Base-by-base conservation (phyloP, 2,797 vertebrate genomes). In the Echiichthys vipera region DNA sequence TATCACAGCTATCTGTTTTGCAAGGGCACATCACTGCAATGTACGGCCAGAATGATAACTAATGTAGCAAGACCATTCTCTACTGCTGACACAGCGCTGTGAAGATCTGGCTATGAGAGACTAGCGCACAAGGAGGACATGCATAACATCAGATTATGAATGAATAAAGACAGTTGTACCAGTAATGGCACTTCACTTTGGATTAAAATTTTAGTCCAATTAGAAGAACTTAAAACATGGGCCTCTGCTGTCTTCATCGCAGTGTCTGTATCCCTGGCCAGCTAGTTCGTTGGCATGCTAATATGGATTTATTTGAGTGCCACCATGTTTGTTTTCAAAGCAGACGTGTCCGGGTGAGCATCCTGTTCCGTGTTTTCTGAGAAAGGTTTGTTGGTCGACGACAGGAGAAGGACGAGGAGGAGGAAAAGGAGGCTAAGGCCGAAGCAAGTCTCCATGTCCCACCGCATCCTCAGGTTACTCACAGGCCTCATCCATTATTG, bases 401-500 rank as follows among this genome's bases (percentile, higher is more conserved):
- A 80, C 78, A 78, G 69, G 54, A 82, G 77, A 27, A 80, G 78
- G 57, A 51, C 64, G 67, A 75, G 34, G 45, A 67, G 50, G 70
- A 86, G 89, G 80, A 91, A 84, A 81, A 89, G 87, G 59, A 91
- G 85, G 85, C 76, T 84, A 64, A 81, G 80, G 80, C 81, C 56
- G 30, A 72, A 87, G 75, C 71, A 80, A 87, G 91, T 93, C 89
- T 92, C 93, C 86, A 88, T 94, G 90, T 94, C 92, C 85, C 77
- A 84, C 77, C 45, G 57, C 86, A 88, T 94, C 91, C 93, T 95
- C 93, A 79, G 92, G 91, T 95, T 95, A 94, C 95, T 91, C 91
- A 93, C 78, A 78, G 71, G 65, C 80, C 89, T 94, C 94, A 95
- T 95, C 77, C 80, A 95, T 95, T 94, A 95, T 95, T 95, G 81